Percentiles rank a stretch among this genome's conserved stretches.
Evolutionary conservation across 2,888 invertebrate species (phyloP).

Genomic region (Argynnis bischoffii): DNA sequence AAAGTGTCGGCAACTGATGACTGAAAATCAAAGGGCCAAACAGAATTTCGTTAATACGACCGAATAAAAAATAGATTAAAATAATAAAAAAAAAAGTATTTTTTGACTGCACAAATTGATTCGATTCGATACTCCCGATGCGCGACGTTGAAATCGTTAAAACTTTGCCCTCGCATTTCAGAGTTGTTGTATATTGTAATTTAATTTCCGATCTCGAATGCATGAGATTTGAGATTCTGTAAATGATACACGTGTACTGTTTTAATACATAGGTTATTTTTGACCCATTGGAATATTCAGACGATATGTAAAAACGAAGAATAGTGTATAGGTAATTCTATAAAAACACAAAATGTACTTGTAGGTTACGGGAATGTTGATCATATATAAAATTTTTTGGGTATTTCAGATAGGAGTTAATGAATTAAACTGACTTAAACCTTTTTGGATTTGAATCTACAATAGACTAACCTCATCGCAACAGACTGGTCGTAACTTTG

Average conservation of each 20-base stretch:
- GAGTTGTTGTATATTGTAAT: conserved; percentile 66
- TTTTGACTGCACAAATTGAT: conserved; percentile 67
- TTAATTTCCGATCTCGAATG: conserved; percentile 54
- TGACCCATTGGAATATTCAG: conserved; percentile 73
- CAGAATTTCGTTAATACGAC: conserved; percentile 62
- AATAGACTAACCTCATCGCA: conserved; percentile 78
- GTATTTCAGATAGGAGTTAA: conserved; percentile 77
- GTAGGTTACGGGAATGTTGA: conserved; percentile 80
- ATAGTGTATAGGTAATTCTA: conserved; percentile 78
- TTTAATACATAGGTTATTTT: conserved; percentile 64
- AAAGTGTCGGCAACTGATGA: conserved; percentile 71
- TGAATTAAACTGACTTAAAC: conserved; percentile 75
- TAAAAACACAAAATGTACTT: conserved; percentile 78
- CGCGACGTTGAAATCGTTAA: conserved; percentile 49
- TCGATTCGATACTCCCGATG: conserved; percentile 53
- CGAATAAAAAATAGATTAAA: conserved; percentile 37
- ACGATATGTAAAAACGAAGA: conserved; percentile 70
- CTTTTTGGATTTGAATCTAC: conserved; percentile 82
- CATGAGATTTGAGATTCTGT: conserved; percentile 55
- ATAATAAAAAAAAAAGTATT: conserved; percentile 52
- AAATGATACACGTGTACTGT: conserved; percentile 47
- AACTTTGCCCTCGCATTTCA: conserved; percentile 75
- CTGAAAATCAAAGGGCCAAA: conserved; percentile 77
- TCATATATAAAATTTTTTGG: conserved; percentile 68
- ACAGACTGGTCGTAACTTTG: conserved; percentile 79